These are phyloP conservation scores for Collichthys lucidus DNA, from an alignment of 2,113 vertebrate species.

Conservation along the genomic window DNA sequence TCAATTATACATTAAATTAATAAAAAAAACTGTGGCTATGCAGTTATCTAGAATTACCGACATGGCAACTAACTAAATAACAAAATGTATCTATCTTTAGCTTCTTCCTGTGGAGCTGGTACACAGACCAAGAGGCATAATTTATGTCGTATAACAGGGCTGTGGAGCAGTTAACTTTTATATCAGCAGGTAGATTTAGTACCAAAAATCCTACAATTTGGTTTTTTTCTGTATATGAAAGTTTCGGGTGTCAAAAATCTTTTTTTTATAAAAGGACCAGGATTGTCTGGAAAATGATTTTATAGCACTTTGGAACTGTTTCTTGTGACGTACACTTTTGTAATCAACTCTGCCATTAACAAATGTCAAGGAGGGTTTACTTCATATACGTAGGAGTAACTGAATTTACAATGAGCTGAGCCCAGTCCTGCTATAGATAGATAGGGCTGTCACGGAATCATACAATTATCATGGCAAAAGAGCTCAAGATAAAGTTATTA, in stretches of 20 bases:
- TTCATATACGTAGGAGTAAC: not conserved
- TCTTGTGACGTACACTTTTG: not conserved
- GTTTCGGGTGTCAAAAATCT: not conserved
- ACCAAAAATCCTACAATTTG: not conserved
- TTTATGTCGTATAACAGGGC: constrained; percentile 16
- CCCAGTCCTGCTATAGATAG: constrained; percentile 27
- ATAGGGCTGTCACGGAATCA: too few relatives aligned
- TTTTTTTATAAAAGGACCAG: not conserved
- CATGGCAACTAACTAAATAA: constrained; percentile 30
- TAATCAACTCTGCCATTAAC: constrained; percentile 16
- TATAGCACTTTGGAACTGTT: not conserved
- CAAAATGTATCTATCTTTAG: constrained; percentile 8
- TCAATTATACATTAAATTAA: constrained; percentile 5
- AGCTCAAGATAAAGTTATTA: too few relatives aligned
- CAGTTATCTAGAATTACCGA: constrained; percentile 22
- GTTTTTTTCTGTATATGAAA: not conserved
- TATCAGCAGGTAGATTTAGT: not conserved
- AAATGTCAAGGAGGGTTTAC: not conserved
- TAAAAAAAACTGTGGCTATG: constrained; percentile 10
- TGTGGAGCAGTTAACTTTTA: constrained; percentile 13
- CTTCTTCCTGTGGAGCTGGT: constrained; percentile 20
- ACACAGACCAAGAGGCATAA: constrained; percentile 35
- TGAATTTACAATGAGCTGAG: constrained; percentile 23
- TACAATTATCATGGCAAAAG: too few relatives aligned
- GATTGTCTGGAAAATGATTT: not conserved